Base-by-base conservation (phyloP, 2,888 invertebrate species). In the Hirtodrosophila alboralis region DNA sequence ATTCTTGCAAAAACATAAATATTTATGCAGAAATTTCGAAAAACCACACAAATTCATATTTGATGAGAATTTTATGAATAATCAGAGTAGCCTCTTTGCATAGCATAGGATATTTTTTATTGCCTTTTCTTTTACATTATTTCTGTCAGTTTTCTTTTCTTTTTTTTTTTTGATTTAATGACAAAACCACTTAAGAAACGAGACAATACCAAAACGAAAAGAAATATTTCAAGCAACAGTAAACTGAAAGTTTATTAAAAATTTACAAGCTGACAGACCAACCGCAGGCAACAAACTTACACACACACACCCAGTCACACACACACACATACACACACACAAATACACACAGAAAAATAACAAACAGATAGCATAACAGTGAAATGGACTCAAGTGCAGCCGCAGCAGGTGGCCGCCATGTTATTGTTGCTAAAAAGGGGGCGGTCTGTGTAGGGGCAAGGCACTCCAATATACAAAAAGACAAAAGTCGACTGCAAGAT, bases 381-480 rank as follows among this genome's bases (percentile, higher is more conserved):
- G 54, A 86, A 86, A 80, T 69, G 66, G 63, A 86, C 84, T 81
- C 74, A 84, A 81, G 77, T 81, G 84, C 81, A 81, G 69, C 86
- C 86, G 84, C 81, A 86, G 81, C 86, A 81, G 81, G 81, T 81
- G 86, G 77, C 81, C 61, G 65, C 56, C 71, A 75, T 83, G 38
- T 78, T 84, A 70, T 84, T 73, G 61, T 73, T 78, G 63, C 47
- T 60, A 34, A 4, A 27, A 27, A 3, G 18, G 10, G 33, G n/a
- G 38, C 21, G 27, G 34, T 28, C 44, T 16, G 31, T 23, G 18
- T 18, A n/a, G 1, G 60, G 43, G 34, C 10, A 37, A 14, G 30
- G 58, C 34, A 57, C 16, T 40, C 9, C 30, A 43, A 12, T 41
- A 38, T 33, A 41, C 8, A 13, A 18, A 31, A 41, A 58, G 44